These are phyloP conservation scores for Kryptolebias ocellatus DNA, from an alignment of 2,797 vertebrate species.

Conservation along the genomic window DNA sequence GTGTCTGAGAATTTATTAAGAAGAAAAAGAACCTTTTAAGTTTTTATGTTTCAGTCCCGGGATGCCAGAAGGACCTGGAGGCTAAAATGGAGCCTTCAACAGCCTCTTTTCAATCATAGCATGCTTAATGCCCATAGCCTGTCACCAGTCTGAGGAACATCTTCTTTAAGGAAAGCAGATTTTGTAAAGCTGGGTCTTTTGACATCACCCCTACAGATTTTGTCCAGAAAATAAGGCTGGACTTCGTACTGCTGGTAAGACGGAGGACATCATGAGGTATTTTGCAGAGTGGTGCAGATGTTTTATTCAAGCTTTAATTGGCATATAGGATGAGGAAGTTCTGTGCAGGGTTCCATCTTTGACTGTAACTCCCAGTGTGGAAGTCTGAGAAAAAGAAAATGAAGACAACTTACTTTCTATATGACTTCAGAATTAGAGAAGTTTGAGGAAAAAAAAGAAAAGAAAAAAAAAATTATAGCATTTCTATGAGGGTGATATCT, in stretches of 20 bases:
- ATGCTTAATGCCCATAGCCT: not conserved
- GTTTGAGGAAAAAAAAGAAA: too few species aligned
- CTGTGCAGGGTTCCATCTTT: not conserved
- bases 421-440: not conserved
- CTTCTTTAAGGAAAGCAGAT: not conserved
- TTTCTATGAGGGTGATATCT: not conserved
- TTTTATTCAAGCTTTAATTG: not conserved
- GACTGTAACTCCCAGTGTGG: not conserved
- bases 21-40: not conserved
- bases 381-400: not conserved
- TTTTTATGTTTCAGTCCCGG: not conserved
- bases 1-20: too few species aligned
- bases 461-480: not conserved
- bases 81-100: not conserved
- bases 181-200: not conserved
- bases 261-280: not conserved
- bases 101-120: not conserved
- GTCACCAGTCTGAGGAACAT: not conserved
- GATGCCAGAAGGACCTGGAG: not conserved
- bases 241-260: not conserved
- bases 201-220: conserved; percentile 4
- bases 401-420: not conserved
- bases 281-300: not conserved
- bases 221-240: not conserved
- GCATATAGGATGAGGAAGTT: not conserved